Evolutionary conservation across 1,140 invertebrate genomes (phyloP).

Genomic region (Diorhabda elongata): DNA sequence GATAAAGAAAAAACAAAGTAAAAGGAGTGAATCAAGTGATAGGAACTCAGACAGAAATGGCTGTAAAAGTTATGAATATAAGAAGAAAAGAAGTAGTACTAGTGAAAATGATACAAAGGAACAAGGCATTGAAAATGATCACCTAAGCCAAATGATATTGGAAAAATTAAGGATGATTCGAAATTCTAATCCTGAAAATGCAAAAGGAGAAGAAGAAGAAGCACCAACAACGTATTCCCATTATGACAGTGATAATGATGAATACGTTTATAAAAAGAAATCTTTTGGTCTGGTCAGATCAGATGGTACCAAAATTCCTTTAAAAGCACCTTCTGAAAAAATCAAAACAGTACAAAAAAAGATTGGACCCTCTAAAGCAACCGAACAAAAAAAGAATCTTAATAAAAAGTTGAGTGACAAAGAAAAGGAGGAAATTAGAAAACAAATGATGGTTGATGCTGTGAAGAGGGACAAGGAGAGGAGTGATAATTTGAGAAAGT

Average conservation of each 20-base stretch:
- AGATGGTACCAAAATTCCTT: constrained; percentile 48
- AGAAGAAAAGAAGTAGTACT: not conserved
- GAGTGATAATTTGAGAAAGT: constrained; percentile 58
- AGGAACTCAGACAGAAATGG: not conserved
- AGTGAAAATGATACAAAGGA: not conserved
- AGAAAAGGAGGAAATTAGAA: constrained; percentile 66
- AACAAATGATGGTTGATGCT: constrained; percentile 82
- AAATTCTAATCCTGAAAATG: constrained; percentile 1
- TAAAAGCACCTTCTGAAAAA: constrained; percentile 19
- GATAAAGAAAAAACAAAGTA: constrained; percentile 10
- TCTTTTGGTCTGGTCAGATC: constrained; percentile 50
- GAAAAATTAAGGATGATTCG: constrained; percentile 24
- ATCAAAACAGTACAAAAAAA: constrained; percentile 29
- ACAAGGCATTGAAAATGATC: constrained; percentile 9
- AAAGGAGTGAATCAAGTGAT: constrained; percentile 6
- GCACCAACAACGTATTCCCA: not conserved
- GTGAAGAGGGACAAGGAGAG: constrained; percentile 66
- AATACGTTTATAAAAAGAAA: constrained; percentile 22
- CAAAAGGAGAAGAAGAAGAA: not conserved
- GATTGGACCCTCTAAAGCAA: constrained; percentile 18
- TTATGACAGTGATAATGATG: constrained; percentile 28
- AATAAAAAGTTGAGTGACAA: constrained; percentile 55
- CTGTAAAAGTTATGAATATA: not conserved
- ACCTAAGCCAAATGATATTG: constrained; percentile 25
- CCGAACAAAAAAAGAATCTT: constrained; percentile 29